Evolutionary conservation across 2,797 vertebrate genomes (phyloP), one percentile per base, ranked within the genome.

Genomic region (Galago senegalensis): DNA sequence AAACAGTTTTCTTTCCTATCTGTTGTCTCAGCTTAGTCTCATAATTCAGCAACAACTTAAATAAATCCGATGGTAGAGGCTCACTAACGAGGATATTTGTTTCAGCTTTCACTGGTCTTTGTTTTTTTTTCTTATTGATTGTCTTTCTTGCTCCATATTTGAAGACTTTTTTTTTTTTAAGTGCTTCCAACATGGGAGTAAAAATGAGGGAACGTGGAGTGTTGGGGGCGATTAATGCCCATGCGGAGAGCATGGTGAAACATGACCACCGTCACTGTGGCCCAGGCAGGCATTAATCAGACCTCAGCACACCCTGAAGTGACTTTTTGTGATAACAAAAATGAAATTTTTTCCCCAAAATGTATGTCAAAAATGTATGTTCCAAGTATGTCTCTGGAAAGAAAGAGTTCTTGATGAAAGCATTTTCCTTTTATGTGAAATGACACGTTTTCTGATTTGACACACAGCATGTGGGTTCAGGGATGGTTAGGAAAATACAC

Each of bases 361-460:
- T 97, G 56, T 95, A 91, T 93, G 87, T 95, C 91, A 96, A 65
- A 94, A 96, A 94, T 93, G 21, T 94, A 7, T 96, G 92, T 76
- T 97, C 67, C 82, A 92, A 96, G 73, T 97, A 95, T 97, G 96
- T 96, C 75, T 96, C 94, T 84, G 23, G 77, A 93, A 96, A 79
- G 76, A 93, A 97, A 94, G 40, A 80, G 27, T 80, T 97, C 96
- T 83, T 92, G 93, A 96, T 96, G 81, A 97, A 97, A 97, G 87
- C 69, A 63, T 97, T 97, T 97, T 77, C 89, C 95, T 93, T 97
- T 90, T 73, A 70, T 87, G 77, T 79, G 81, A 95, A 97, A 97
- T 97, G 91, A 96, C 96, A 95, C 72, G 87, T 94, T 97, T 97
- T 97, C 81, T 92, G 82, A 80, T 97, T 97, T 97, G 96, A 97